phyloP scores from a whole-genome alignment of 2,113 vertebrate genomes.

The Bolborhynchus lineola region DNA sequence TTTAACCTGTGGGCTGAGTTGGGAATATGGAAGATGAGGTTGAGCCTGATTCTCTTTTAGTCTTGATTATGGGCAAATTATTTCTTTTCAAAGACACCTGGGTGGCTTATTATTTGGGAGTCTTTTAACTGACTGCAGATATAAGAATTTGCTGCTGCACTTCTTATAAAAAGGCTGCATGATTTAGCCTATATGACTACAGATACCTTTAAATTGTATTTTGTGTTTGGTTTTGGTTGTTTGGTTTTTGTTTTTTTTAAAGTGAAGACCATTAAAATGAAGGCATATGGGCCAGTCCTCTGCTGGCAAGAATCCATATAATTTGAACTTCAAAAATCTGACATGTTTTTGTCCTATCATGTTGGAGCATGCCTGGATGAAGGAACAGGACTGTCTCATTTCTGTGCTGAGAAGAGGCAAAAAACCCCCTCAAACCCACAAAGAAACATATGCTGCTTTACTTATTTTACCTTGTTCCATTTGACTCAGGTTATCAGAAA shows the following conservation, averaged over 20 bases:
- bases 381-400: neutral
- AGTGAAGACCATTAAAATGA: neutral
- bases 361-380: neutral
- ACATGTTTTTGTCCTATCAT: neutral
- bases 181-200: neutral
- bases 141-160: neutral
- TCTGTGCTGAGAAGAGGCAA: neutral
- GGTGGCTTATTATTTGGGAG: neutral
- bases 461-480: slow-evolving; percentile 15
- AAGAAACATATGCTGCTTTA: neutral
- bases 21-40: neutral
- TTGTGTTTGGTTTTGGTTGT: neutral
- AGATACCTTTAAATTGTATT: neutral
- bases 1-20: neutral
- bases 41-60: neutral
- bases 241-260: neutral
- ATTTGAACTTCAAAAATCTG: neutral
- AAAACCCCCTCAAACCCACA: neutral
- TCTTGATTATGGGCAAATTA: neutral
- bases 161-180: neutral
- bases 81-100: neutral
- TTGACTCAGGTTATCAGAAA: slow-evolving; percentile 17
- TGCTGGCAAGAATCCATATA: neutral
- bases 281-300: neutral
- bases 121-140: neutral